phyloP scores from a whole-genome alignment of 2,113 vertebrate genomes.

The Periophthalmus modestus region DNA sequence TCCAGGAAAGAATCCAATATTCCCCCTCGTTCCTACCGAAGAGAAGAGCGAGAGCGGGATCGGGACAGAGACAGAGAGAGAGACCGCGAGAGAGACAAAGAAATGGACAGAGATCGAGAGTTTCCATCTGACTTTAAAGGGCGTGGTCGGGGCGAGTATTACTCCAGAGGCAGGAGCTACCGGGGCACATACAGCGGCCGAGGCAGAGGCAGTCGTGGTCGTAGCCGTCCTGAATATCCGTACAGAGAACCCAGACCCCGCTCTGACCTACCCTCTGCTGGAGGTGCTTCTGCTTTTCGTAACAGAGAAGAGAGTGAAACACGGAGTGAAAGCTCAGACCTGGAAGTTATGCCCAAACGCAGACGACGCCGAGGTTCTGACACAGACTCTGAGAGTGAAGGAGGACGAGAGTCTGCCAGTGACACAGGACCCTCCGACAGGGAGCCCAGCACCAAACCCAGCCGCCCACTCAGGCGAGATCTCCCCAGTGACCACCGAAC shows the following conservation, averaged over 20 bases:
- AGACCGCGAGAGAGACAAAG: slow-evolving; percentile 86
- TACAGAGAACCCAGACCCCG: slow-evolving; percentile 89
- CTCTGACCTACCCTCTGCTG: slow-evolving; percentile 76
- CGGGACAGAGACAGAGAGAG: slow-evolving; percentile 84
- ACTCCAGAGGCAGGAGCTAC: slow-evolving; percentile 94
- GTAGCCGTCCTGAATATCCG: slow-evolving; percentile 87
- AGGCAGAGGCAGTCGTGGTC: slow-evolving; percentile 86
- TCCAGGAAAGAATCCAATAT: slow-evolving; percentile 81
- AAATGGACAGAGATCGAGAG: slow-evolving; percentile 88
- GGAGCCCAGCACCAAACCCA: slow-evolving; percentile 88
- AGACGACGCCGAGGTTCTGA: slow-evolving; percentile 90
- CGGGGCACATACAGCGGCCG: slow-evolving; percentile 91
- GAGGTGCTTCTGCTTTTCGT: slow-evolving; percentile 72
- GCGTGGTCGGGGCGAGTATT: slow-evolving; percentile 94
- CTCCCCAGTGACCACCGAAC: slow-evolving; percentile 65
- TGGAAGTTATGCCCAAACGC: slow-evolving; percentile 94
- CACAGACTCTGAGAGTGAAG: slow-evolving; percentile 96
- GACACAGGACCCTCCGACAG: slow-evolving; percentile 92
- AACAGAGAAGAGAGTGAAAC: slow-evolving; percentile 96
- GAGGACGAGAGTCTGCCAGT: slow-evolving; percentile 91
- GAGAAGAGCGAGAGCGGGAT: slow-evolving; percentile 90
- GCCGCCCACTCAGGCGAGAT: slow-evolving; percentile 75
- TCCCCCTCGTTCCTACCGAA: slow-evolving; percentile 86
- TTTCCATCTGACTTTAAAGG: slow-evolving; percentile 91
- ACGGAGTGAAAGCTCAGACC: slow-evolving; percentile 96